These are phyloP conservation scores for Mirounga angustirostris DNA, from an alignment of 2,113 vertebrate genomes.

Conservation along the genomic window DNA sequence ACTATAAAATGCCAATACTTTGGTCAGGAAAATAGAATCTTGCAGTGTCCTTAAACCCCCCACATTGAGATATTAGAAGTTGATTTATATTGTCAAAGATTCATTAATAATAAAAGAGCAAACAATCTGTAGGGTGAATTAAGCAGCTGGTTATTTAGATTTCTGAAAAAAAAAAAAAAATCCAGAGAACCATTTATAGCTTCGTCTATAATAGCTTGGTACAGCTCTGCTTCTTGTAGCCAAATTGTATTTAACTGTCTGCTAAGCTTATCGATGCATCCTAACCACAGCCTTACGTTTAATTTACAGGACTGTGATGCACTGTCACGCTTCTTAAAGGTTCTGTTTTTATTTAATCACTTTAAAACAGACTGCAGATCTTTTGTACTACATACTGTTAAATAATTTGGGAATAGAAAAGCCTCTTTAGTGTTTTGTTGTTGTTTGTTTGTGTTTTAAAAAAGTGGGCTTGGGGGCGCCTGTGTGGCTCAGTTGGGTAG, in stretches of 20 bases:
- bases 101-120: conserved; percentile 12
- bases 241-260: conserved; percentile 70
- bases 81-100: conserved; percentile 28
- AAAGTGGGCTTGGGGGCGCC: background rate
- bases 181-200: conserved; percentile 36
- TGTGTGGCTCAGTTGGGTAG: background rate
- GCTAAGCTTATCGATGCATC: conserved; percentile 38
- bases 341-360: conserved; percentile 70
- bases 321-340: conserved; percentile 30
- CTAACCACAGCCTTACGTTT: conserved; percentile 57
- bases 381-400: background rate
- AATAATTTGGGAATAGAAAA: background rate
- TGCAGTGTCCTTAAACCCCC: background rate
- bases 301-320: conserved; percentile 60
- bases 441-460: background rate
- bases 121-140: background rate
- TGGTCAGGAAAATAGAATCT: conserved; percentile 8
- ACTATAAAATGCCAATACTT: conserved; percentile 45
- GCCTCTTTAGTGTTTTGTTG: background rate
- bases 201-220: conserved; percentile 50
- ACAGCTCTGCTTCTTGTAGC: background rate
- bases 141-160: conserved; percentile 42
- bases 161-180: background rate
- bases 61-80: background rate
- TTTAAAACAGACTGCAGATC: conserved; percentile 56